These are phyloP conservation scores for Carcharodon carcharias DNA, from an alignment of 2,797 vertebrate genomes.

Conservation along the genomic window DNA sequence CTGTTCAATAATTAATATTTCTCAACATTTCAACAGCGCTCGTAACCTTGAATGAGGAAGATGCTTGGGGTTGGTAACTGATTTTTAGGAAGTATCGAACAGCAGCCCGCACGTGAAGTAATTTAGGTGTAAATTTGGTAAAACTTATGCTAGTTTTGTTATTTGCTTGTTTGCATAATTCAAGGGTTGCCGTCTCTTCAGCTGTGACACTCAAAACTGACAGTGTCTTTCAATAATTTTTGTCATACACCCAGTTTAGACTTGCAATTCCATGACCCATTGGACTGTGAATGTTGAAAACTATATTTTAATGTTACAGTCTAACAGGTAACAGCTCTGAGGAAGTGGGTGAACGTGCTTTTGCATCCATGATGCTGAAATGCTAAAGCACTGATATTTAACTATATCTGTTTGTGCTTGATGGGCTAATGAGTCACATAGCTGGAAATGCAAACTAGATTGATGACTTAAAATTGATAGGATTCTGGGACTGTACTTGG, in stretches of 20 bases:
- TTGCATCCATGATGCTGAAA: not conserved
- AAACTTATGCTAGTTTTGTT: not conserved
- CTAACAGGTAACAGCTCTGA: not conserved
- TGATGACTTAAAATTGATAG: no score
- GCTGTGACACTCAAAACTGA: not conserved
- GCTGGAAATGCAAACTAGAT: not conserved
- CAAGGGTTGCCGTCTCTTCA: not conserved
- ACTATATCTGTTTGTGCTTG: not conserved
- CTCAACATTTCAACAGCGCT: not conserved
- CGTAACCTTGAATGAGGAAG: not conserved
- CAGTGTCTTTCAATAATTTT: not conserved
- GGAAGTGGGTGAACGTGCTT: not conserved
- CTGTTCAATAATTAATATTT: not conserved
- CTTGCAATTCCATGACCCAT: not conserved
- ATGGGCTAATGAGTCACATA: not conserved
- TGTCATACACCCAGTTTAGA: not conserved
- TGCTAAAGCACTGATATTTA: not conserved
- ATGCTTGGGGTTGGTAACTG: not conserved
- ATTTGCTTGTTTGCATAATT: not conserved
- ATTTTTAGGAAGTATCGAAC: not conserved
- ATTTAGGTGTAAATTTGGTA: not conserved
- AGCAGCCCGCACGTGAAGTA: no score
- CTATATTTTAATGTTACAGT: not conserved
- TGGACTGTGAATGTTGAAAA: not conserved
- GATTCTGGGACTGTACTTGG: not conserved